Percentiles rank a stretch among this genome's conserved stretches.
Conservation (phyloP, 2,113 vertebrate genomes). For the Gymnobelideus leadbeateri region DNA sequence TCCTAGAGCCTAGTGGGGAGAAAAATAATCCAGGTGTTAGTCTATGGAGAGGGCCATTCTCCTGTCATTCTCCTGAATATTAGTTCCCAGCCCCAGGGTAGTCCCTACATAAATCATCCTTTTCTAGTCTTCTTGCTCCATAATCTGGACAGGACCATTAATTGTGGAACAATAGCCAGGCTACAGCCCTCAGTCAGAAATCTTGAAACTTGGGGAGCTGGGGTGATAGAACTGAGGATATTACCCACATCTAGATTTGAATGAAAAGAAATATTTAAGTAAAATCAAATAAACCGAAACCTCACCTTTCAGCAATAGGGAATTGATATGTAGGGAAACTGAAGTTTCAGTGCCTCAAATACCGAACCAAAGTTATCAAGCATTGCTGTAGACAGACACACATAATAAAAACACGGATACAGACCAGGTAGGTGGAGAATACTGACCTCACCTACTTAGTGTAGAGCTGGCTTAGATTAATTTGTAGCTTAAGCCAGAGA, state of each 20-base stretch:
- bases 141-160: not conserved
- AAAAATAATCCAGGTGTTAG: not conserved
- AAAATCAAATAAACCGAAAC: not conserved
- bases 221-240: not conserved
- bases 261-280: not conserved
- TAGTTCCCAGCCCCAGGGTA: not conserved
- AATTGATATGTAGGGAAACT: not conserved
- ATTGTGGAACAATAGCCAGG: not conserved
- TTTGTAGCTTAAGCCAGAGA: not conserved
- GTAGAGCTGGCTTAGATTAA: not conserved
- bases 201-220: too few relatives aligned
- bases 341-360: not conserved
- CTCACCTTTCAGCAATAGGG: not conserved
- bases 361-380: not conserved
- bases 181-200: not conserved
- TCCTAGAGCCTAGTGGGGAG: slow-evolving; percentile 8
- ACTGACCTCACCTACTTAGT: not conserved
- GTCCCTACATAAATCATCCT: not conserved
- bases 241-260: not conserved
- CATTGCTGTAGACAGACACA: not conserved
- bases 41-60: not conserved
- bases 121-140: not conserved
- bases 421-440: not conserved
- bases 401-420: not conserved
- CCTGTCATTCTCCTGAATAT: not conserved